Evolutionary conservation across 1,140 invertebrate genomes (phyloP), one percentile per base, ranked within the genome.

Genomic region (Drosophila hydei): DNA sequence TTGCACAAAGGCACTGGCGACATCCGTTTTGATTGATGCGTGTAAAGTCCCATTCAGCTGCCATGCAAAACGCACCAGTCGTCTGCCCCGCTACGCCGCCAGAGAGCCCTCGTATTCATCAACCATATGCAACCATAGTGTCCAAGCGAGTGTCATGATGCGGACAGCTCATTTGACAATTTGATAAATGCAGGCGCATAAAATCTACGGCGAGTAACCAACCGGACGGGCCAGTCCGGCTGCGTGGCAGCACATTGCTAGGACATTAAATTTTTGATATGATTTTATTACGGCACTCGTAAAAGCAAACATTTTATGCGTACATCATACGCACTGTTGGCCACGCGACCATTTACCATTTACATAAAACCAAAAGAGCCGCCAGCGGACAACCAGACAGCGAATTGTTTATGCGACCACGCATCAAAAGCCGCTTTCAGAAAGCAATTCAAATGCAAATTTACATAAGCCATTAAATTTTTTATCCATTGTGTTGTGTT

Each of bases 121-220:
- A 21, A 7, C 18, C 40, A 36, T 45, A 48, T 40, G 19, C 27
- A 27, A 4, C 9, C 50, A 11, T 12, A 33, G 30, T 33, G 30
- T 11, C 30, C 36, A 45, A 14, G 16, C 40, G 40, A 51, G 55
- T 47, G 63, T 60, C 55, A 50, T 68, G 70, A 50, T 81, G 81
- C 58, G 77, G 74, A 85, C 70, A 87, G 77, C 77, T 75, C 78
- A 88, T 88, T 87, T 87, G 83, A 87, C 83, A 81, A 88, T 87
- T 77, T 87, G 81, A 87, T 87, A 79, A 75, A 87, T 87, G 83
- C 83, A 58, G 75, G 43, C 70, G 48, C 77, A 72, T 72, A 71
- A 65, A 71, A 51, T 19, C 27, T 16, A 40, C 21, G 23, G 43
- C 43, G 52, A 48, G 50, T 63, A 43, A 70, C 50, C 62, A 70